phyloP scores from a whole-genome alignment of 2,797 vertebrate species.

The Lepus townsendii region DNA sequence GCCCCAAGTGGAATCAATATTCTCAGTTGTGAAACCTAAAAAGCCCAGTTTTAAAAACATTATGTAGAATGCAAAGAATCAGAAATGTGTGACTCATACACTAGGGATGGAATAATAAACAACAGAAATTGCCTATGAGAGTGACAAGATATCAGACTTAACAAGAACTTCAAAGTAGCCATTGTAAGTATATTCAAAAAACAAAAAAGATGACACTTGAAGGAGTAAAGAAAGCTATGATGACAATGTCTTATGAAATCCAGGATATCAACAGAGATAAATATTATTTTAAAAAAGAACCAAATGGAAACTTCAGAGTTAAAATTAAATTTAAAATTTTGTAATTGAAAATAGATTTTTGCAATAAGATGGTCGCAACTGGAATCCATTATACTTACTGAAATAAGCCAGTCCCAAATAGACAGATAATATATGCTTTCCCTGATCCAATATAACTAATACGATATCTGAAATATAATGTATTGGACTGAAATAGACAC shows the following conservation, averaged over 20 bases:
- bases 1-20: neutral
- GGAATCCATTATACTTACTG: too few relatives aligned
- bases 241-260: neutral
- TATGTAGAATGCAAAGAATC: neutral
- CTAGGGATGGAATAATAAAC: neutral
- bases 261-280: neutral
- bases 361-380: too few relatives aligned
- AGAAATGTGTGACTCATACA: neutral
- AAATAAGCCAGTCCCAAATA: too few relatives aligned
- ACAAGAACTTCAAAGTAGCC: slow-evolving; percentile 17
- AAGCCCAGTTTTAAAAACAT: neutral
- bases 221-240: neutral
- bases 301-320: neutral
- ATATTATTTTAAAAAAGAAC: neutral
- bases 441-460: too few relatives aligned
- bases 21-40: neutral
- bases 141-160: slow-evolving; percentile 3
- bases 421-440: too few relatives aligned
- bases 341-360: neutral
- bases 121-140: neutral
- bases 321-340: neutral
- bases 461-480: neutral
- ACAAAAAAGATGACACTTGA: slow-evolving; percentile 14
- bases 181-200: slow-evolving; percentile 17
- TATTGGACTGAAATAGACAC: too few relatives aligned